Evolutionary conservation across 2,113 vertebrate species (phyloP).

Genomic region (Larimichthys crocea): DNA sequence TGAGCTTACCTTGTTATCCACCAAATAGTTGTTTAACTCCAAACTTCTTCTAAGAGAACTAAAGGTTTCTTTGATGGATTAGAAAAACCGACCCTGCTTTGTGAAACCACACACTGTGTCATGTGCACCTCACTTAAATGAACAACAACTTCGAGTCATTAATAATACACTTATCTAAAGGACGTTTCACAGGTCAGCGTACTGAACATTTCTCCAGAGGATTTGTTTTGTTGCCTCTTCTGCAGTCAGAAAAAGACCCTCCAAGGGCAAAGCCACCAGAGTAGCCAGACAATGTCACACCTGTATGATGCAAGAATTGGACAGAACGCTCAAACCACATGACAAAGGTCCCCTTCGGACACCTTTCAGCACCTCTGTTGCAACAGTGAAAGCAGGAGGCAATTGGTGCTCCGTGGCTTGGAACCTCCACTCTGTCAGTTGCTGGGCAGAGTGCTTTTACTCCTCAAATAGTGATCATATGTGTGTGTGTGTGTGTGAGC

Average conservation of each 20-base stretch:
- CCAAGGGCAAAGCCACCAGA: slow-evolving; percentile 42
- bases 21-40: slow-evolving; percentile 21
- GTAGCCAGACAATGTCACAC: slow-evolving; percentile 57
- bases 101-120: not conserved
- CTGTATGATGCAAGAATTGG: slow-evolving; percentile 76
- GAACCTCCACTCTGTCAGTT: slow-evolving; percentile 72
- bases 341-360: slow-evolving; percentile 62
- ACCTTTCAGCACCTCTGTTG: slow-evolving; percentile 61
- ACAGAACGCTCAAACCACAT: slow-evolving; percentile 46
- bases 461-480: not conserved
- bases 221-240: slow-evolving; percentile 22
- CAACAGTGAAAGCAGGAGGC: slow-evolving; percentile 48
- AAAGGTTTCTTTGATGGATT: slow-evolving; percentile 1
- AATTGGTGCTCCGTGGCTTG: slow-evolving; percentile 73
- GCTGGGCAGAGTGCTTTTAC: slow-evolving; percentile 63
- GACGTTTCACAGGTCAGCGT: not conserved
- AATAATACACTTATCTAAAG: not conserved
- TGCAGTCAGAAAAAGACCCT: slow-evolving; percentile 36
- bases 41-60: not conserved
- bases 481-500: not conserved
- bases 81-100: not conserved
- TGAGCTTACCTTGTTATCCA: slow-evolving; percentile 13
- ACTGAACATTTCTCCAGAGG: not conserved
- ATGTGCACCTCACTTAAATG: not conserved
- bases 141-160: not conserved